Base-by-base conservation (phyloP, 2,113 vertebrate genomes). In the Aspidoscelis tigris region DNA sequence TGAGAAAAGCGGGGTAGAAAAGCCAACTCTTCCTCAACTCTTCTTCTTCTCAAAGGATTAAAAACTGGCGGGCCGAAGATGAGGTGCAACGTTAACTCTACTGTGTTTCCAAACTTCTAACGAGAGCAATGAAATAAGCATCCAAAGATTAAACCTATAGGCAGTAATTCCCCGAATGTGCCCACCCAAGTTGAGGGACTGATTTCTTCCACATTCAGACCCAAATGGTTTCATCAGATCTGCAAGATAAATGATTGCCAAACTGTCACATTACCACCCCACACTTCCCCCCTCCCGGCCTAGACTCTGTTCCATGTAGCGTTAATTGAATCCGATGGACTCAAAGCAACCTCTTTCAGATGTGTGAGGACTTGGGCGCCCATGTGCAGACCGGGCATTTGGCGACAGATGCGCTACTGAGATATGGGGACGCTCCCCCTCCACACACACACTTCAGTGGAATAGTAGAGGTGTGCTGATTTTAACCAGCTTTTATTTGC, bases 91-190 rank as follows among this genome's bases (percentile, higher is more conserved):
- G 92, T 83, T 4, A 84, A 81, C 88, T 88, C 43, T 79, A 91
- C 88, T 53, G 66, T 0, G 68, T 47, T 80, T 16, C 82, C 78
- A 81, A 86, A 90, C 80, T 71, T 86, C 80, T 91, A 90, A 92
- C 89, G 93, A 91, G 92, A 92, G 92, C 66, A 89, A 88, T 90
- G 89, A 92, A 90, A 89, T 87, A 89, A 92, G 82, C 71, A 81
- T 78, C 76, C 86, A 90, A 90, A 92, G 86, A 84, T 88, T 88
- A 90, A 92, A 93, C 90, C 86, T 89, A 84, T 87, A 79, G 84
- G 90, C 91, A 93, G 89, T 86, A 89, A 92, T 91, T 89, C 89
- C 88, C 84, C 87, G 68, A 81, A 87, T 87, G 91, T 86, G 58
- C 72, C 74, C 64, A 84, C 86, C 71, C 86, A 90, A 84, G 80